A percentile compares a stretch with the other conserved stretches of the same genome.
phyloP scores from a whole-genome alignment of 2,113 vertebrate genomes.

The Sceloporus undulatus region DNA sequence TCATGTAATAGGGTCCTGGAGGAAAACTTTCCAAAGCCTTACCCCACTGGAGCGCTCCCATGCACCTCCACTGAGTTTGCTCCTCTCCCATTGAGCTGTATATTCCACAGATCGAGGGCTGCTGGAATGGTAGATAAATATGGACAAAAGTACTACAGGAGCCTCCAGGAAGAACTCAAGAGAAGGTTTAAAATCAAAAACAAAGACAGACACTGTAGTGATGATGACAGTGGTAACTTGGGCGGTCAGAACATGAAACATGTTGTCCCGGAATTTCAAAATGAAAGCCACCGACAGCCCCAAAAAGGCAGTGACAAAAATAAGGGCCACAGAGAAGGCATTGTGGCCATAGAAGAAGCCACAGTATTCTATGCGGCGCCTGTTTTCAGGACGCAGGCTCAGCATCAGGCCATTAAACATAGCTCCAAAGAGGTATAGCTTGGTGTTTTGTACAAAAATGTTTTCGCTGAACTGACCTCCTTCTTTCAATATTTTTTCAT shows the following conservation, averaged over 20 bases:
- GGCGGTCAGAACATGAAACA: constrained; percentile 97
- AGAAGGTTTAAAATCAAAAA: constrained; percentile 94
- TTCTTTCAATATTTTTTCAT: constrained; percentile 98
- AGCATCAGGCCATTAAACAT: constrained; percentile 92
- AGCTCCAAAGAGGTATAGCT: constrained; percentile 91
- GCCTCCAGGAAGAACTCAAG: constrained; percentile 95
- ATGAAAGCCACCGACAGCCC: constrained; percentile 97
- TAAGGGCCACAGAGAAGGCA: constrained; percentile 87
- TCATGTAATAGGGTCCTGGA: background rate
- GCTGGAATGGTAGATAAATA: constrained; percentile 95
- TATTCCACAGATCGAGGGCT: constrained; percentile 79
- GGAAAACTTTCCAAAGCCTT: constrained; percentile 68
- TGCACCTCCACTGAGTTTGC: constrained; percentile 83
- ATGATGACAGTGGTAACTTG: constrained; percentile 96
- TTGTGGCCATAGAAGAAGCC: constrained; percentile 96
- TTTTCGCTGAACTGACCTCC: constrained; percentile 89
- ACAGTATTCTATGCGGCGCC: constrained; percentile 84
- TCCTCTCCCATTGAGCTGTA: constrained; percentile 82
- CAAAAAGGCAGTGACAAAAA: constrained; percentile 92
- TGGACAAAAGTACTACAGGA: constrained; percentile 91
- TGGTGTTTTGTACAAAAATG: constrained; percentile 97
- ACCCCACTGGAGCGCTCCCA: constrained; percentile 94
- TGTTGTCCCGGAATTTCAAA: constrained; percentile 97
- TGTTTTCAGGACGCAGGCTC: constrained; percentile 79
- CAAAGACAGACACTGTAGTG: constrained; percentile 87